Conservation (phyloP, 2,113 vertebrate species). For the Tachysurus fulvidraco region DNA sequence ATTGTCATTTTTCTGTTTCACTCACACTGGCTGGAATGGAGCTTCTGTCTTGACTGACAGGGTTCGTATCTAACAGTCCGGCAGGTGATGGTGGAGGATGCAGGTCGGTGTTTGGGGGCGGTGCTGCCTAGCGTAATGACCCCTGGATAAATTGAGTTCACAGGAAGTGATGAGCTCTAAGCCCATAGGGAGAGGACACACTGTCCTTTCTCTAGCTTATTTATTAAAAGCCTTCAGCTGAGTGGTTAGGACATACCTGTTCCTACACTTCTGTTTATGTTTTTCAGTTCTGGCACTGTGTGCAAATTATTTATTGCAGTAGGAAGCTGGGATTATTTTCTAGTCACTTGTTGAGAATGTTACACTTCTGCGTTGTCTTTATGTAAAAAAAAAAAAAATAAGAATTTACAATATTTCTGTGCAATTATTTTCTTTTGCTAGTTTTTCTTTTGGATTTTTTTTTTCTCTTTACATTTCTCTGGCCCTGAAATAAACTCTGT, state of each 20-base stretch:
- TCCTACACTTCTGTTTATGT: not conserved
- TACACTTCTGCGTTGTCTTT: too few relatives aligned
- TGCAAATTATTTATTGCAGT: not conserved
- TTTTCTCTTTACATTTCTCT: not conserved
- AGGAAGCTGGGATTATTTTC: not conserved
- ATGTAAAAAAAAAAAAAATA: too few relatives aligned
- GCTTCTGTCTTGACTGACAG: conserved; percentile 12
- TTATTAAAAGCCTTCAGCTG: not conserved
- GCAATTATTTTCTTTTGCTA: not conserved
- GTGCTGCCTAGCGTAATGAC: conserved; percentile 41
- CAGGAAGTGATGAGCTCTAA: conserved; percentile 46
- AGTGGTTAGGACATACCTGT: not conserved
- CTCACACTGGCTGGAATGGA: not conserved
- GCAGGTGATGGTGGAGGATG: conserved; percentile 4
- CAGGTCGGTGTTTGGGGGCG: conserved; percentile 8
- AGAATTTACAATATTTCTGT: not conserved
- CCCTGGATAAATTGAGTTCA: conserved; percentile 49
- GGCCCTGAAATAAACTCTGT: not conserved
- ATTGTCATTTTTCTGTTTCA: not conserved
- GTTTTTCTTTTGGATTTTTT: not conserved
- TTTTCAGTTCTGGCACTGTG: not conserved
- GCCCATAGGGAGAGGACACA: conserved; percentile 29
- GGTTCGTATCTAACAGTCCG: conserved; percentile 7
- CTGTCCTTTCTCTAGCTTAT: conserved; percentile 28
- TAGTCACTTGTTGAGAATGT: too few relatives aligned